Percentiles rank a stretch among this genome's conserved stretches.
phyloP scores from a whole-genome alignment of 2,888 invertebrate genomes.

The Sceliomorpha sp. region DNA sequence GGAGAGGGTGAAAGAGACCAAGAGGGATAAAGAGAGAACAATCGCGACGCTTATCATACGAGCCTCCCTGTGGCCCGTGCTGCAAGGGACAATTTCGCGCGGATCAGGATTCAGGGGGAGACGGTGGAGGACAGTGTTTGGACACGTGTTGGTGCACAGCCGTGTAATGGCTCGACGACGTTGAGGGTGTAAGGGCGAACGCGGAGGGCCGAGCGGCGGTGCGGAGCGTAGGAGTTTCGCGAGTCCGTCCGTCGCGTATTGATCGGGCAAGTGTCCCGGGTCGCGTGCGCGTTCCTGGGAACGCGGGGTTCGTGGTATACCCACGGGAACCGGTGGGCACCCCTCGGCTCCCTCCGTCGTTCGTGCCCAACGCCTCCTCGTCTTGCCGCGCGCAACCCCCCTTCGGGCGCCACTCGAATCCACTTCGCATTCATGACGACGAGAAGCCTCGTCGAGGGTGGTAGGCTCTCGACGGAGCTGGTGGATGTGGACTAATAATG shows the following conservation, averaged over 20 bases:
- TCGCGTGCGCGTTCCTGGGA: constrained; percentile 78
- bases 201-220: neutral
- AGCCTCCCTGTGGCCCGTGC: constrained; percentile 16
- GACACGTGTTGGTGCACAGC: constrained; percentile 56
- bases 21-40: constrained; percentile 10
- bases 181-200: constrained; percentile 86
- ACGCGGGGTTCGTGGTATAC: constrained; percentile 71
- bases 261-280: constrained; percentile 70
- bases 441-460: constrained; percentile 48
- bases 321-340: constrained; percentile 69
- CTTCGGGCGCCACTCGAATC: constrained; percentile 39
- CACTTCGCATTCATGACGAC: constrained; percentile 48
- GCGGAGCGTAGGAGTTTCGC: constrained; percentile 62
- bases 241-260: constrained; percentile 65
- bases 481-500: constrained; percentile 48
- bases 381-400: constrained; percentile 15
- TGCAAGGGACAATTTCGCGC: constrained; percentile 38
- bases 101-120: constrained; percentile 46
- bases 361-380: constrained; percentile 9
- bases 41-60: constrained; percentile 20
- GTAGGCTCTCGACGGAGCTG: constrained; percentile 29
- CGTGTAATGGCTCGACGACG: constrained; percentile 86
- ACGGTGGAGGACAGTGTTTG: constrained; percentile 31
- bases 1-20: no score
- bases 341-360: constrained; percentile 11